Base-by-base conservation (phyloP, 2,888 invertebrate genomes). In the Hypselothyrea guttata region DNA sequence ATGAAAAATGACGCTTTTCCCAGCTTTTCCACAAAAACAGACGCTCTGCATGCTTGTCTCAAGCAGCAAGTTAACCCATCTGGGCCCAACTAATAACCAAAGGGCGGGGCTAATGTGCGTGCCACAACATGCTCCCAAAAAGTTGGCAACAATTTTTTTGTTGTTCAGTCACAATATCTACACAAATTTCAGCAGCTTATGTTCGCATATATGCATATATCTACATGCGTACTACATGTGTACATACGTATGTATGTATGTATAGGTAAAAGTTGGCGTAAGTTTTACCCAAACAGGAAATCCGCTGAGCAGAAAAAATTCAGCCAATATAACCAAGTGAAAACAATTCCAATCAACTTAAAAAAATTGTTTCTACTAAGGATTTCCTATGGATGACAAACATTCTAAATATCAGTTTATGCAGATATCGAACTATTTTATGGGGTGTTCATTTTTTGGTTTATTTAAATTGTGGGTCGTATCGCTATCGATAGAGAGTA, bases 1-100 rank as follows among this genome's bases (percentile, higher is more conserved):
- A 77, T 82, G 71, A 78, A 78, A 82, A 77, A 82, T 72, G 72
- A 75, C 66, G 34, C 52, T 56, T 15, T 48, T 18, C 7, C 38
- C 16, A 22, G n/a, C n/a, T n/a, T n/a, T n/a, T n/a, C n/a, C n/a
- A n/a, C n/a, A n/a, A n/a, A n/a, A n/a, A n/a, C n/a, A n/a, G n/a
- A 41, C 47, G 34, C 55, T 47, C 37, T 48, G 47, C 40, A 45
- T 15, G 40, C 13, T 35, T 31, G 38, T 42, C 27, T 18, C 22
- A 37, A 46, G 48, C 46, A 54, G 27, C 48, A 27, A 42, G 46
- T 31, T 37, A 38, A 30, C 45, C 37, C 78, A 78, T 72, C 66
- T 81, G 77, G 63, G 72, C 46, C 77, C 64, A 63, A 60, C 57
- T 59, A 69, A 66, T 66, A 72, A 66, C 53, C 69, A 48, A 16